phyloP scores from a whole-genome alignment of 1,140 invertebrate species.

The Drosophila pruinosa region DNA sequence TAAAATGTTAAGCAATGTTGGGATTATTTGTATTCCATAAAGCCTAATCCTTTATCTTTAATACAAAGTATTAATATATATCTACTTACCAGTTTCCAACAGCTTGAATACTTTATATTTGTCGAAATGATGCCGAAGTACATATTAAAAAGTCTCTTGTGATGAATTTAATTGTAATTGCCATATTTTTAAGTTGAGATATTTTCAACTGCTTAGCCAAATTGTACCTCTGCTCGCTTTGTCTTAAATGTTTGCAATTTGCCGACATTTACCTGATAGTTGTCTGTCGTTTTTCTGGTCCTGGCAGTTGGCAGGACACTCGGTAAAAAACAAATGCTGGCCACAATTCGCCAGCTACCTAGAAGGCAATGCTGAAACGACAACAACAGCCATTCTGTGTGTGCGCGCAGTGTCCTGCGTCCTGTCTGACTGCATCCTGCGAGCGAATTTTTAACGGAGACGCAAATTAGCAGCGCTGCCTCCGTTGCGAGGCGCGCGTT shows the following conservation, averaged over 20 bases:
- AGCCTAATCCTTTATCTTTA: too few species aligned
- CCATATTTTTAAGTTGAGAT: background rate
- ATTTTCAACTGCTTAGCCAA: background rate
- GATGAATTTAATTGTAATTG: too few species aligned
- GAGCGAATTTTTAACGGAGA: slow-evolving; percentile 70
- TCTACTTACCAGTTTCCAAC: too few species aligned
- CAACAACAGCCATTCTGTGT: slow-evolving; percentile 19
- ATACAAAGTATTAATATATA: too few species aligned
- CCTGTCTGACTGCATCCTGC: slow-evolving; percentile 60
- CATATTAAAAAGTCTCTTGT: too few species aligned
- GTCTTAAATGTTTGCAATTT: slow-evolving; percentile 25
- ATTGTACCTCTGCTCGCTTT: background rate
- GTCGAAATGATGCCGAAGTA: too few species aligned
- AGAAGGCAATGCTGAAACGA: slow-evolving; percentile 43
- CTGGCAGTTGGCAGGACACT: slow-evolving; percentile 40
- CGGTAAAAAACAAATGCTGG: slow-evolving; percentile 73
- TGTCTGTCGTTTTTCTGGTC: slow-evolving; percentile 9
- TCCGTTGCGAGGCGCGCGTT: slow-evolving; percentile 45
- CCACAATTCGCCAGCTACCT: slow-evolving; percentile 60
- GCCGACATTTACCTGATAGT: slow-evolving; percentile 54
- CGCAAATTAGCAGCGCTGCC: slow-evolving; percentile 69
- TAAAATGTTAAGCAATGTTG: too few species aligned
- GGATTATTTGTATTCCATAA: too few species aligned
- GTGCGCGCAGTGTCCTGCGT: slow-evolving; percentile 24
- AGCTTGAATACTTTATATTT: too few species aligned